These are phyloP conservation scores for Gallinago stenura DNA, from an alignment of 2,797 vertebrate species.

Conservation along the genomic window DNA sequence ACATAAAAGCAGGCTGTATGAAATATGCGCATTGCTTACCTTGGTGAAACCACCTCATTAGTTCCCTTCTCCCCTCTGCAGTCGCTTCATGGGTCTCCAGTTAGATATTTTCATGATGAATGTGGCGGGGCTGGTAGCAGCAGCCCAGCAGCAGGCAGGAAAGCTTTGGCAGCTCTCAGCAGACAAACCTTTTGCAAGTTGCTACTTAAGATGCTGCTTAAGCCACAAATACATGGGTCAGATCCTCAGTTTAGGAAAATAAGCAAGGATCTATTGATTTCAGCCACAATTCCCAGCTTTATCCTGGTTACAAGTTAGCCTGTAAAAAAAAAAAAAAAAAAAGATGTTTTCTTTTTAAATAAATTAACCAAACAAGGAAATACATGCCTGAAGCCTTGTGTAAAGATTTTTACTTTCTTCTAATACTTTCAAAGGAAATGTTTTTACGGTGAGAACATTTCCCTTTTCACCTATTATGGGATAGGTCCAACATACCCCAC, in stretches of 20 bases:
- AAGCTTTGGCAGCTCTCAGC: neutral
- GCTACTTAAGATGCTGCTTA: neutral
- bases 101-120: constrained; percentile 20
- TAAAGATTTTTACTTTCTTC: neutral
- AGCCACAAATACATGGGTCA: neutral
- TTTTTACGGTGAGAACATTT: neutral
- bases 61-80: constrained; percentile 27
- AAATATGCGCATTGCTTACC: constrained; percentile 39
- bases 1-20: neutral
- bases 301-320: neutral
- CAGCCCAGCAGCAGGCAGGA: neutral
- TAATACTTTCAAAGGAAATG: neutral
- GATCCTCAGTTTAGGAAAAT: neutral
- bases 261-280: neutral
- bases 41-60: constrained; percentile 52
- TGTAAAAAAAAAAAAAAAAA: neutral
- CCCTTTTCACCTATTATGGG: neutral
- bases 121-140: neutral
- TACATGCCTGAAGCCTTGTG: neutral
- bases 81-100: neutral
- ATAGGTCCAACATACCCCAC: neutral
- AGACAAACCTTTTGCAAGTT: neutral
- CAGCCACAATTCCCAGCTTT: neutral
- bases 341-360: neutral
- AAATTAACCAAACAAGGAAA: neutral